phyloP scores from a whole-genome alignment of 2,797 vertebrate species.

The Chelidonichthys spinosus region DNA sequence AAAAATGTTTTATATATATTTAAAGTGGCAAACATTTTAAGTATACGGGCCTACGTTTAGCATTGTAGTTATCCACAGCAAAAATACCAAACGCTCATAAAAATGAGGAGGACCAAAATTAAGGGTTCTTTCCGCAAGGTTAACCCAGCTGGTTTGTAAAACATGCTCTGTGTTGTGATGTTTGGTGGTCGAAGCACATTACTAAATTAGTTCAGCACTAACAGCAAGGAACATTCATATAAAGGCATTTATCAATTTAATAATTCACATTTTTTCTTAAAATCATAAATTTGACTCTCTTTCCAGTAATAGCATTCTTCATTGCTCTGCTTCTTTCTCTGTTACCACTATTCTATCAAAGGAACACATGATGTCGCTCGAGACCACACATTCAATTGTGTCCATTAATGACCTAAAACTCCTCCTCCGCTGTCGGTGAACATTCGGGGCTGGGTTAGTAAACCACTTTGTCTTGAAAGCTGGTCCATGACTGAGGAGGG shows the following conservation, averaged over 20 bases:
- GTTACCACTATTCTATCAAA: neutral
- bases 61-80: neutral
- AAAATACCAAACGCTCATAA: neutral
- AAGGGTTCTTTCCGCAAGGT: neutral
- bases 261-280: too few species aligned
- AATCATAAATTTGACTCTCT: neutral
- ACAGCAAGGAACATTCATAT: neutral
- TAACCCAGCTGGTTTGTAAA: neutral
- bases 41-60: neutral
- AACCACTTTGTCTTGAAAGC: neutral
- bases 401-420: conserved; percentile 18
- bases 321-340: neutral
- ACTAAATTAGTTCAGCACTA: neutral
- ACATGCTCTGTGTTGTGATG: neutral
- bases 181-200: too few species aligned
- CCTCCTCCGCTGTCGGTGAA: conserved; percentile 49
- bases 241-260: neutral
- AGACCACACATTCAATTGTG: conserved; percentile 58
- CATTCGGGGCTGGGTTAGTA: conserved; percentile 5
- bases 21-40: neutral
- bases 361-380: conserved; percentile 67
- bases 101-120: neutral
- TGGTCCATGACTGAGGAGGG: neutral
- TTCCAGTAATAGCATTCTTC: fast-evolving
- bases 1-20: neutral